Conservation (phyloP, 2,888 invertebrate species). For the Disparrhopalites patrizii region DNA sequence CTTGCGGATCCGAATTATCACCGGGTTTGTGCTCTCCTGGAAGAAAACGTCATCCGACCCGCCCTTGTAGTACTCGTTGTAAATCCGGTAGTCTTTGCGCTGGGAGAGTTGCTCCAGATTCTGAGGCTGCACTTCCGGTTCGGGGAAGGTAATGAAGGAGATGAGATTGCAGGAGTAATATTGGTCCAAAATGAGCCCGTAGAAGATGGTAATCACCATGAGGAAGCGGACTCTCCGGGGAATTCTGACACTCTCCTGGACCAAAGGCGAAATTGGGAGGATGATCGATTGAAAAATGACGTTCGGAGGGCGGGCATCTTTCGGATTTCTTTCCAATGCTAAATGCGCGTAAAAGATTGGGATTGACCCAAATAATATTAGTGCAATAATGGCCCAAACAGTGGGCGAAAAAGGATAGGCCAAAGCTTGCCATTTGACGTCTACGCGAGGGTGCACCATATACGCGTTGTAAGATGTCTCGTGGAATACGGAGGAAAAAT, state of each 20-base stretch:
- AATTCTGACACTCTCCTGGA: not conserved
- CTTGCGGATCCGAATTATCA: not conserved
- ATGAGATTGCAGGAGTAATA: slow-evolving; percentile 18
- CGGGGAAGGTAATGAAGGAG: slow-evolving; percentile 19
- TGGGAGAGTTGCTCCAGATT: not conserved
- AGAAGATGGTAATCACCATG: slow-evolving; percentile 6
- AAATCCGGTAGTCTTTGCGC: not conserved
- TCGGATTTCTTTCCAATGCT: too few relatives aligned
- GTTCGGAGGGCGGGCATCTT: not conserved
- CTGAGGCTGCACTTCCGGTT: not conserved
- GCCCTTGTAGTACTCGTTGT: not conserved
- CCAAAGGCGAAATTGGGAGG: not conserved
- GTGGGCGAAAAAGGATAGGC: not conserved
- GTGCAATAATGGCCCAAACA: slow-evolving; percentile 2
- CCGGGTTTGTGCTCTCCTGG: not conserved
- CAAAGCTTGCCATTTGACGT: not conserved
- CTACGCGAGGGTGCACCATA: not conserved
- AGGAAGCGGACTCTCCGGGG: not conserved
- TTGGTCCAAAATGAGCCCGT: not conserved
- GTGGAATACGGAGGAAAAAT: not conserved
- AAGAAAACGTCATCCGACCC: not conserved
- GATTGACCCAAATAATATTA: not conserved
- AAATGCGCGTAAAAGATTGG: not conserved
- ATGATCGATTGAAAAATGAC: not conserved
- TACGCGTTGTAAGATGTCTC: not conserved